Evolutionary conservation across 2,888 invertebrate species (phyloP).

Genomic region (Eulithis prunata): DNA sequence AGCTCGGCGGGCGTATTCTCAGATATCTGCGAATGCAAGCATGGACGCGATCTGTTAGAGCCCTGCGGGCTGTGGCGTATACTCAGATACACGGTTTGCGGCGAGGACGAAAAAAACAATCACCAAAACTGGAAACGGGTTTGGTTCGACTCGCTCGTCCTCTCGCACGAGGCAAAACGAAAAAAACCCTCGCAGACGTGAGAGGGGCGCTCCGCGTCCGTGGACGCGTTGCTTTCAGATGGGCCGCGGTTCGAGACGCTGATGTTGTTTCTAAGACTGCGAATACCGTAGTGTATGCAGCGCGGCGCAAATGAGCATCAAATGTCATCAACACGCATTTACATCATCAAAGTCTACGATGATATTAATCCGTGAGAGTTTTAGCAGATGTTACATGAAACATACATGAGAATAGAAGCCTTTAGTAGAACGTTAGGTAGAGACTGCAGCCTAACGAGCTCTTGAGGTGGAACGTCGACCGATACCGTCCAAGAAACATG

Average conservation of each 20-base stretch:
- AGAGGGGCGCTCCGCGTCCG: slow-evolving; percentile 50
- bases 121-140: slow-evolving; percentile 78
- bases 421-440: slow-evolving; percentile 3
- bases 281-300: slow-evolving; percentile 47
- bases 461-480: slow-evolving; percentile 59
- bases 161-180: slow-evolving; percentile 73
- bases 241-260: slow-evolving; percentile 62
- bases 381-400: slow-evolving; percentile 44
- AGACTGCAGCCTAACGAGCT: slow-evolving; percentile 55
- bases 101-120: slow-evolving; percentile 76
- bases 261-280: slow-evolving; percentile 52
- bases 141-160: slow-evolving; percentile 64
- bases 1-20: slow-evolving; percentile 67
- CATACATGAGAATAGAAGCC: slow-evolving; percentile 37
- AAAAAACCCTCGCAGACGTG: slow-evolving; percentile 68
- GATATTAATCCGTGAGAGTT: slow-evolving; percentile 36
- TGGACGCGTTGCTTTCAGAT: slow-evolving; percentile 59
- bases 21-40: slow-evolving; percentile 63
- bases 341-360: slow-evolving; percentile 30
- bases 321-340: slow-evolving; percentile 1
- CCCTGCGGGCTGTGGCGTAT: slow-evolving; percentile 57
- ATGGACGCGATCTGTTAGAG: slow-evolving; percentile 57
- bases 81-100: slow-evolving; percentile 51
- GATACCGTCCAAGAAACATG: slow-evolving; percentile 53
- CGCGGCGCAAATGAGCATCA: slow-evolving; percentile 52